phyloP scores from a whole-genome alignment of 2,113 vertebrate species.

The Leucopternis melanops region DNA sequence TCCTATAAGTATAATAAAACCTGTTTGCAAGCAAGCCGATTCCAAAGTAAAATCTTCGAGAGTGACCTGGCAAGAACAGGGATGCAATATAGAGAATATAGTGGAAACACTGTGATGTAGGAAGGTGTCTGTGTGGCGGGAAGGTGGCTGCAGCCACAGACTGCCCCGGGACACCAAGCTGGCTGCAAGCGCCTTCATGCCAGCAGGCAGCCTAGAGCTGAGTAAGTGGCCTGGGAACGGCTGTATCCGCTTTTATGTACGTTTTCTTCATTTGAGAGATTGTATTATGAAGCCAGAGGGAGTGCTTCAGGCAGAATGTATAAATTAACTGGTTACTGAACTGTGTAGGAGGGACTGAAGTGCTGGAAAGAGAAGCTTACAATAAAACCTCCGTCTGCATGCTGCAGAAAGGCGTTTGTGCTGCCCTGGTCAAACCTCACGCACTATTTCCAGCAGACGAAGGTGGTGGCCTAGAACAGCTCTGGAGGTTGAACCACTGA shows the following conservation, averaged over 20 bases:
- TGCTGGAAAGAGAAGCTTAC: conserved; percentile 15
- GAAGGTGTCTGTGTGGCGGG: background rate
- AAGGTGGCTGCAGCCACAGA: background rate
- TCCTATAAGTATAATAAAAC: background rate
- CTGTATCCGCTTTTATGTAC: background rate
- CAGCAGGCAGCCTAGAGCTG: conserved; percentile 22
- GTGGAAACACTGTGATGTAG: background rate
- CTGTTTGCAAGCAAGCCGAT: background rate
- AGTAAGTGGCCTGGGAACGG: background rate
- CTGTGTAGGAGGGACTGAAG: conserved; percentile 28
- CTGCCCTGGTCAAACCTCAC: background rate
- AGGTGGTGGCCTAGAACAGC: conserved; percentile 16
- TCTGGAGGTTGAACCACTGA: conserved; percentile 6
- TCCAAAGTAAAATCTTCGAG: background rate
- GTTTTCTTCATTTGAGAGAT: conserved; percentile 48
- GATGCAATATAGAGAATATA: background rate
- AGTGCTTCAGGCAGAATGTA: conserved; percentile 19
- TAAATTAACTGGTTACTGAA: conserved; percentile 50
- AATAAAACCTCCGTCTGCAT: background rate
- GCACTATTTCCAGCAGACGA: background rate
- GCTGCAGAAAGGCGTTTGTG: background rate
- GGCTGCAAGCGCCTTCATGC: background rate
- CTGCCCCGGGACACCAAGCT: conserved; percentile 24
- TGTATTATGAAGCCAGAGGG: conserved; percentile 22
- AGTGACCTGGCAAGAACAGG: background rate